A percentile compares a stretch with the other conserved stretches of the same genome.
These are phyloP conservation scores for Zaprionus tsacasi DNA, from an alignment of 1,140 invertebrate species.

Conservation along the genomic window DNA sequence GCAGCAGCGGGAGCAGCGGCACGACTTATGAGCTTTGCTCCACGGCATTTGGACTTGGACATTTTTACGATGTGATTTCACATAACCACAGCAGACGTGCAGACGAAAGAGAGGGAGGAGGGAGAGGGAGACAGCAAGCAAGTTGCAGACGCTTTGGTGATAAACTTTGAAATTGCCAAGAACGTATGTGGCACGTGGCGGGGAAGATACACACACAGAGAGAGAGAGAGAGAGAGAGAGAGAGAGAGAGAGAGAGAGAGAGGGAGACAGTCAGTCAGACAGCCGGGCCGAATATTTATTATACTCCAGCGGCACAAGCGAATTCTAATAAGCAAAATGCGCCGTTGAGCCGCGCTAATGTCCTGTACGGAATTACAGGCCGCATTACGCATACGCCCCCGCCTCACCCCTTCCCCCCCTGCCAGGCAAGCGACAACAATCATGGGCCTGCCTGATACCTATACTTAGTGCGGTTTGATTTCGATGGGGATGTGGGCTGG, in stretches of 20 bases:
- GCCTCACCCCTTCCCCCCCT: background rate
- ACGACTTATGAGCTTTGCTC: conserved; percentile 81
- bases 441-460: conserved; percentile 40
- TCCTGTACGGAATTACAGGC: conserved; percentile 67
- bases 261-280: background rate
- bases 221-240: background rate
- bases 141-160: conserved; percentile 79
- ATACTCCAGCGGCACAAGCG: conserved; percentile 78
- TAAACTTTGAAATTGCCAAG: conserved; percentile 77
- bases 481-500: background rate
- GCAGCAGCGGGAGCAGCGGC: conserved; percentile 9
- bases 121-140: conserved; percentile 43
- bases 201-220: background rate
- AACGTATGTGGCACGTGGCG: conserved; percentile 35
- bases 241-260: background rate
- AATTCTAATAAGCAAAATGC: conserved; percentile 81
- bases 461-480: conserved; percentile 33
- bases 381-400: conserved; percentile 47
- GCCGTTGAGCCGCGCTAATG: conserved; percentile 62
- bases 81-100: conserved; percentile 81
- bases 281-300: conserved; percentile 68
- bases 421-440: conserved; percentile 5
- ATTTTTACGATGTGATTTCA: conserved; percentile 83
- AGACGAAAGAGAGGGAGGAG: conserved; percentile 52
- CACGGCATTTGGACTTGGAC: conserved; percentile 77